A percentile compares a stretch with the other conserved stretches of the same genome.
phyloP scores from a whole-genome alignment of 2,797 vertebrate species.

The Xerus rutilus region DNA sequence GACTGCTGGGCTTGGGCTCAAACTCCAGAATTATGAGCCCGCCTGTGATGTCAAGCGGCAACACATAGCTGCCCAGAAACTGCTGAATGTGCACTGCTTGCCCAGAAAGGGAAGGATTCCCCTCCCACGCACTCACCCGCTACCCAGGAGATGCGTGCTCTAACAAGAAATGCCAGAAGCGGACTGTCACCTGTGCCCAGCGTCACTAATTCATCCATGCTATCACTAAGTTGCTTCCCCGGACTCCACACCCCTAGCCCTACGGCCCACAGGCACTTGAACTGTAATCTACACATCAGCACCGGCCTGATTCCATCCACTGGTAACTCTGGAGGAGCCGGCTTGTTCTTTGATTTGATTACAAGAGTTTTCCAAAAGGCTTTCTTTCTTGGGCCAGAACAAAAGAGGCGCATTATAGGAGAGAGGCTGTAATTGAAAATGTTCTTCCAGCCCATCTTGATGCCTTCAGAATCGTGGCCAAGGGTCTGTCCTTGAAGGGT shows the following conservation, averaged over 20 bases:
- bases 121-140: neutral
- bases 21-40: neutral
- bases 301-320: neutral
- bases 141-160: neutral
- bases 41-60: neutral
- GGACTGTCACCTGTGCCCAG: neutral
- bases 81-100: neutral
- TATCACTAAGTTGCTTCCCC: neutral
- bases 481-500: neutral
- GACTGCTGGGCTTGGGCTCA: neutral
- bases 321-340: neutral
- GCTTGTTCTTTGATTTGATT: neutral
- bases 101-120: neutral
- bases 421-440: neutral
- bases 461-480: neutral
- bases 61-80: neutral
- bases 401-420: neutral
- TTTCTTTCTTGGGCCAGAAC: neutral
- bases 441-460: neutral
- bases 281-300: too few species aligned
- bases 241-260: neutral
- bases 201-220: neutral
- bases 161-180: neutral
- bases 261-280: fast-evolving
- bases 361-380: conserved; percentile 20